A percentile compares a stretch with the other conserved stretches of the same genome.
phyloP scores from a whole-genome alignment of 2,797 vertebrate species.

The Takifugu rubripes region DNA sequence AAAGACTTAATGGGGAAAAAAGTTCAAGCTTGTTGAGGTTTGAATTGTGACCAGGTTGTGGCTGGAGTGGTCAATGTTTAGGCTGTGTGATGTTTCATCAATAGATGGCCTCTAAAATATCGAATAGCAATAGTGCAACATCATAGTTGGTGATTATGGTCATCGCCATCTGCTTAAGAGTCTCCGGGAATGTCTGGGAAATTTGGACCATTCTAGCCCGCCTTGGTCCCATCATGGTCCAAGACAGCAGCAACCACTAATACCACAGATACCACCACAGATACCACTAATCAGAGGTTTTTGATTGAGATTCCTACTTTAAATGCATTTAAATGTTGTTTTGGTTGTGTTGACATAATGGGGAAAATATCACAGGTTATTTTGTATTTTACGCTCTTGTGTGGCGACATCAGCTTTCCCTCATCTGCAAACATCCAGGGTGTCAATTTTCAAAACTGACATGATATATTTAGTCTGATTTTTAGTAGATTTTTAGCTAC shows the following conservation, averaged over 20 bases:
- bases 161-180: conserved; percentile 22
- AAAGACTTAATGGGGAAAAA: too few species aligned
- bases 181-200: conserved; percentile 24
- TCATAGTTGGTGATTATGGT: conserved; percentile 46
- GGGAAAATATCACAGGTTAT: background rate
- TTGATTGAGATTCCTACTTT: background rate
- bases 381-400: too few species aligned
- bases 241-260: background rate
- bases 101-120: conserved; percentile 26
- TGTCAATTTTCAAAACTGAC: too few species aligned
- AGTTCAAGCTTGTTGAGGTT: too few species aligned
- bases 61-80: background rate
- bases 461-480: too few species aligned
- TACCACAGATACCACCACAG: too few species aligned
- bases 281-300: conserved; percentile 1
- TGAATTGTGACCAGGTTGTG: background rate
- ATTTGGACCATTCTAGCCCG: conserved; percentile 12
- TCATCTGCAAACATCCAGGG: too few species aligned
- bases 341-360: too few species aligned
- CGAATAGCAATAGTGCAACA: conserved; percentile 45
- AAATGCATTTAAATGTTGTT: too few species aligned
- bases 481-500: too few species aligned
- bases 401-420: too few species aligned
- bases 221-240: conserved; percentile 4
- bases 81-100: background rate